Conservation (phyloP, 2,113 vertebrate genomes). For the Uropsilus gracilis region DNA sequence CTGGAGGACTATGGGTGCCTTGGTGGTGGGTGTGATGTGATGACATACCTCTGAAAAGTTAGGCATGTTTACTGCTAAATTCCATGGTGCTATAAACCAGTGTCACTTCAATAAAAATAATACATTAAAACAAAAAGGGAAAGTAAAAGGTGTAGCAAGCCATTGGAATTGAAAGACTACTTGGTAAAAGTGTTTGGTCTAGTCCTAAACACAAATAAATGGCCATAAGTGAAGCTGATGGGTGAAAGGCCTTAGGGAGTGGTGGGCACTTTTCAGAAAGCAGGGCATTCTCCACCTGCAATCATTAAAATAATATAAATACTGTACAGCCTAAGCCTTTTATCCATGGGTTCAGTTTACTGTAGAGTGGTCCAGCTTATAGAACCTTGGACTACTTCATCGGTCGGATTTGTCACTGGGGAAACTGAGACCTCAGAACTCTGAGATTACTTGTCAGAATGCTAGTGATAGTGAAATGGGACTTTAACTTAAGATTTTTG, state of each 20-base stretch:
- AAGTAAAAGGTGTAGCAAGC: background rate
- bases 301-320: background rate
- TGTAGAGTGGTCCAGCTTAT: background rate
- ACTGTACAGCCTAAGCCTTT: background rate
- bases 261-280: background rate
- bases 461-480: background rate
- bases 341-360: background rate
- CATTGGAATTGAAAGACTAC: background rate
- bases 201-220: background rate
- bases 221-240: background rate
- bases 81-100: no score
- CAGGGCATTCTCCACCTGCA: slow-evolving; percentile 11
- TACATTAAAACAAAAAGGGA: no score
- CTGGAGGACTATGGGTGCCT: no score
- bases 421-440: slow-evolving; percentile 17
- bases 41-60: no score
- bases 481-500: background rate
- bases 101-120: no score
- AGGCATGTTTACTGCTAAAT: no score
- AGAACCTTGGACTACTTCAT: slow-evolving; percentile 11
- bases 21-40: no score
- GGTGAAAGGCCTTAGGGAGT: background rate
- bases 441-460: slow-evolving; percentile 14
- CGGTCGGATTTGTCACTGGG: background rate
- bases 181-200: background rate